Conservation (phyloP, 2,113 vertebrate genomes). For the Oncorhynchus gorbuscha region DNA sequence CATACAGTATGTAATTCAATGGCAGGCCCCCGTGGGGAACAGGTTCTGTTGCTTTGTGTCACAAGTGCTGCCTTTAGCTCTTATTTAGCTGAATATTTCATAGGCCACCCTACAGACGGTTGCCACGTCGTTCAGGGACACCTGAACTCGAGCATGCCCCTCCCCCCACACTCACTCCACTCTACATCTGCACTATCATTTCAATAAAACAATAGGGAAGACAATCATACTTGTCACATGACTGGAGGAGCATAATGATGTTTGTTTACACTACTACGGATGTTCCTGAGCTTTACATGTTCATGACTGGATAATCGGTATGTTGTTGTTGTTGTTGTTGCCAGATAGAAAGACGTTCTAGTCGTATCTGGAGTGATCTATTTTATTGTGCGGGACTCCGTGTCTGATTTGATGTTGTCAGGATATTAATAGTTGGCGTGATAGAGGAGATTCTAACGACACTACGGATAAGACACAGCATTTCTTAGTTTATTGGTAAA, state of each 20-base stretch:
- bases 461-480: background rate
- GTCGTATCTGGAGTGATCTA: conserved; percentile 24
- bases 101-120: conserved; percentile 39
- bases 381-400: conserved; percentile 29
- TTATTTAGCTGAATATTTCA: conserved; percentile 60
- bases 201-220: background rate
- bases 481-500: conserved; percentile 26
- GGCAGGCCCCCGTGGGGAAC: conserved; percentile 29
- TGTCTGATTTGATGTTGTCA: conserved; percentile 34
- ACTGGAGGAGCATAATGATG: too few relatives aligned
- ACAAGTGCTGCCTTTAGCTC: conserved; percentile 46
- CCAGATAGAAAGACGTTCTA: background rate
- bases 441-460: conserved; percentile 21
- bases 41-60: conserved; percentile 42
- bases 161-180: background rate
- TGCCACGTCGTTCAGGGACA: conserved; percentile 26
- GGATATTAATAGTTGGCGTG: conserved; percentile 33
- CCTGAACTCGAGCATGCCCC: conserved; percentile 21
- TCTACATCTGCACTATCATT: background rate
- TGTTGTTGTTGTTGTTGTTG: too few relatives aligned
- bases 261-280: too few relatives aligned
- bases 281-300: too few relatives aligned
- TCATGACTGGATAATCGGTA: too few relatives aligned
- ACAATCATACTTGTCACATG: too few relatives aligned
- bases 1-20: conserved; percentile 1